Evolutionary conservation across 2,888 invertebrate species (phyloP), one percentile per base, ranked within the genome.

Genomic region (Notodonta ziczac): DNA sequence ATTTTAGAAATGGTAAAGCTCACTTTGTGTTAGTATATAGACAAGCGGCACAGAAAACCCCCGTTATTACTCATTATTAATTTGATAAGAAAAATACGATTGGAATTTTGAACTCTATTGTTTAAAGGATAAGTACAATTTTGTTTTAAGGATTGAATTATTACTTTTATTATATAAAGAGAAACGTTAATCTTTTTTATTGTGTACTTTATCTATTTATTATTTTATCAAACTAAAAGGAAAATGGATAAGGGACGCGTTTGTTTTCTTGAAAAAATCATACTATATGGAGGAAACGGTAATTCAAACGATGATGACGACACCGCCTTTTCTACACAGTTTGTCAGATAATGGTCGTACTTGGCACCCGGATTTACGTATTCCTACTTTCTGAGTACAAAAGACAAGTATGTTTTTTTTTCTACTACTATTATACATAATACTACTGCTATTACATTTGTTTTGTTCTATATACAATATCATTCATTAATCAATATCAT

Each of bases 31-130:
- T 57, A 35, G 55, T 24, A 24, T 24, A 24, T 24, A 56, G 44
- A 46, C 42, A 59, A 56, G 32, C 48, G 46, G 56, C 72, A 65
- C 69, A 76, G 77, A 80, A 74, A 70, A 64, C 71, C 72, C 78
- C 83, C 85, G 84, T 89, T 88, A 90, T 87, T 90, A 85, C 86
- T 89, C 86, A 88, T 91, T 89, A 90, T 90, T 90, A 90, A 91
- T 90, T 90, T 88, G 88, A 91, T 90, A 91, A 89, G 87, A 89
- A 90, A 87, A 86, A 84, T 83, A 76, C 72, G 73, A 76, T 74
- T 70, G 62, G 75, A 73, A 78, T 77, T 85, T 81, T 82, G 63
- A 71, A 71, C 83, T 77, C 78, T 86, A 79, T 76, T 66, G 58
- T 69, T 56, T 56, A 24, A 4, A 12, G 4, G 16, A 56, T 77